Base-by-base conservation (phyloP, 2,797 vertebrate species). In the Emydoidea blandingii region DNA sequence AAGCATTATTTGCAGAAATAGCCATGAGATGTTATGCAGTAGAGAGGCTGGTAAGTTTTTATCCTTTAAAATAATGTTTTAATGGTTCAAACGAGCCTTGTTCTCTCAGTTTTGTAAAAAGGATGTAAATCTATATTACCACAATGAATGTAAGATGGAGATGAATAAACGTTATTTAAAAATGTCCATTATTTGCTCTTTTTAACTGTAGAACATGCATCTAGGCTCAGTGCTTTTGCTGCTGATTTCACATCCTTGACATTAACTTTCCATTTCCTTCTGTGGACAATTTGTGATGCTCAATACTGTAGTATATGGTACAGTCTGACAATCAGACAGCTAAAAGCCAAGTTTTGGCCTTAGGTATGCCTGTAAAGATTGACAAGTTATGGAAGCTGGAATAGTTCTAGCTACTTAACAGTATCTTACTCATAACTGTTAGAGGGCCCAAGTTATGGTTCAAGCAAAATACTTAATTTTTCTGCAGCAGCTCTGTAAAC, bases 41-140 rank as follows among this genome's bases (percentile, higher is more conserved):
- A 10, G 37, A 52, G 23, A 62, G 44, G 34, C 37, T 72, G 34
- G 41, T 68, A 52, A 59, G 25, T n/a, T 44, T 56, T 19, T 52
- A 25, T 65, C 10, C 72, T 87, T 47, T 31, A 81, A 31, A 14
- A 62, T 44, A 44, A 37, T 65, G 52, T 29, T 65, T 44, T 31
- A 57, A n/a, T 50, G 18, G 37, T 81, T 87, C 83, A 50, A 81
- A 92, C 56, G 82, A 81, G 50, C 23, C 4, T 1, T 10, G 2
- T 84, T 83, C 88, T 54, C 89, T 95, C 37, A 83, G 50, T 85
- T 86, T 94, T 79, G 44, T 82, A 49, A 84, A 37, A 81, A 87
- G 76, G 37, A 10, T 81, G 92, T 86, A 56, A 10, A 21, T 88
- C 79, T 87, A 80, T 68, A 83, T 49, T 76, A 16, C 14, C 23